Conservation (phyloP, 2,888 invertebrate species). For the Eilema caniola region DNA sequence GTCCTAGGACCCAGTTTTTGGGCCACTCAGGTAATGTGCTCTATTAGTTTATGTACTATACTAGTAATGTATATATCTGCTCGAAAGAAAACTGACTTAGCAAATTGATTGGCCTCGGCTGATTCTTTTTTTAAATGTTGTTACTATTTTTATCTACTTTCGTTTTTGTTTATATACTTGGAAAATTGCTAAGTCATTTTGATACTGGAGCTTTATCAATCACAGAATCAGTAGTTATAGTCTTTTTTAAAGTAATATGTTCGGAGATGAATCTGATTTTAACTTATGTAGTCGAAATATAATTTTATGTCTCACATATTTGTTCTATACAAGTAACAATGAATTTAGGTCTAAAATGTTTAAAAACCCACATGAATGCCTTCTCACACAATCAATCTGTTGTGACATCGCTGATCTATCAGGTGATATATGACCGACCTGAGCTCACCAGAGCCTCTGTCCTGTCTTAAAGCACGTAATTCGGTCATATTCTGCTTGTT, state of each 20-base stretch:
- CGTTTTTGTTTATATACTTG: neutral
- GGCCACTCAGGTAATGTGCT: slow-evolving; percentile 87
- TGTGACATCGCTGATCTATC: slow-evolving; percentile 22
- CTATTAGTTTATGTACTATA: slow-evolving; percentile 22
- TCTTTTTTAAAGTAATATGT: neutral
- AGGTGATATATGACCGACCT: slow-evolving; percentile 45
- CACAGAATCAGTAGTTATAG: slow-evolving; percentile 2
- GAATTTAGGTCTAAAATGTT: slow-evolving; percentile 44
- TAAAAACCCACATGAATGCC: slow-evolving; percentile 83
- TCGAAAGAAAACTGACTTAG: slow-evolving; percentile 14
- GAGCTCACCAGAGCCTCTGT: slow-evolving; percentile 44
- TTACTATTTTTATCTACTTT: neutral
- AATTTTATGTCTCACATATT: neutral
- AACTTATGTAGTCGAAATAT: neutral
- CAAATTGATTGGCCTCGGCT: neutral
- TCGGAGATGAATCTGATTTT: neutral
- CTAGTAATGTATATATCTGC: neutral
- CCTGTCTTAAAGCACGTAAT: slow-evolving; percentile 28
- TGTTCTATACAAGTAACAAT: neutral
- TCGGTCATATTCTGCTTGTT: slow-evolving; percentile 8
- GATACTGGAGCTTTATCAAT: neutral
- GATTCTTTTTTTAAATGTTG: neutral
- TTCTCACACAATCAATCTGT: slow-evolving; percentile 15
- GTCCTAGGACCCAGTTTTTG: slow-evolving; percentile 95
- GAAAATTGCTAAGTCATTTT: slow-evolving; percentile 16